phyloP scores from a whole-genome alignment of 2,797 vertebrate species.

The Chaetodon trifasciatus region DNA sequence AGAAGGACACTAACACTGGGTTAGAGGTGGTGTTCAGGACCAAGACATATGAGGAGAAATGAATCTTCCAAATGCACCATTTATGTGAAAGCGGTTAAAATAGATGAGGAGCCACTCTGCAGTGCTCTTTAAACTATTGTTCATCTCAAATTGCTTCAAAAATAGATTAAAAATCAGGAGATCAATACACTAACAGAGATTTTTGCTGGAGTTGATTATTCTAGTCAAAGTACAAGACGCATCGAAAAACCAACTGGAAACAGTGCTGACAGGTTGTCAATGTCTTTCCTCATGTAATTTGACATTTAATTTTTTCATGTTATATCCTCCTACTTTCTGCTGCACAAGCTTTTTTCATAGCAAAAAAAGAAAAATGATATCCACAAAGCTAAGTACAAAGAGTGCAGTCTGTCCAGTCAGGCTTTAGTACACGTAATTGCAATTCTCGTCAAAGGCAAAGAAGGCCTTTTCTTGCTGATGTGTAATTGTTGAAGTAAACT shows the following conservation, averaged over 20 bases:
- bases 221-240: conserved; percentile 1
- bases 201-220: conserved; percentile 19
- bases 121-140: not conserved
- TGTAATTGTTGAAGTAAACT: conserved; percentile 70
- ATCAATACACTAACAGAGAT: not conserved
- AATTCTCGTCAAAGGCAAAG: conserved; percentile 51
- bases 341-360: not conserved
- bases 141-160: not conserved
- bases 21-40: not conserved
- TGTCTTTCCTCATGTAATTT: conserved; percentile 27
- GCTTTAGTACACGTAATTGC: conserved; percentile 48
- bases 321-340: conserved; percentile 10
- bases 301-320: conserved; percentile 30
- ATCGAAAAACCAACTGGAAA: conserved; percentile 8
- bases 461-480: conserved; percentile 47
- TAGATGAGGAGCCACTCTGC: not conserved
- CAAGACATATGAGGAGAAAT: not conserved
- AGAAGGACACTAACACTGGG: not conserved
- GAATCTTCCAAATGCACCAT: not conserved
- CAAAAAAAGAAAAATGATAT: conserved; percentile 24
- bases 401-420: conserved; percentile 11
- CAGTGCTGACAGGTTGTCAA: conserved; percentile 22
- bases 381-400: conserved; percentile 34
- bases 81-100: not conserved
- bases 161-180: conserved; percentile 2